Evolutionary conservation across 2,113 vertebrate species (phyloP).

Genomic region (Oenanthe oenanthe): DNA sequence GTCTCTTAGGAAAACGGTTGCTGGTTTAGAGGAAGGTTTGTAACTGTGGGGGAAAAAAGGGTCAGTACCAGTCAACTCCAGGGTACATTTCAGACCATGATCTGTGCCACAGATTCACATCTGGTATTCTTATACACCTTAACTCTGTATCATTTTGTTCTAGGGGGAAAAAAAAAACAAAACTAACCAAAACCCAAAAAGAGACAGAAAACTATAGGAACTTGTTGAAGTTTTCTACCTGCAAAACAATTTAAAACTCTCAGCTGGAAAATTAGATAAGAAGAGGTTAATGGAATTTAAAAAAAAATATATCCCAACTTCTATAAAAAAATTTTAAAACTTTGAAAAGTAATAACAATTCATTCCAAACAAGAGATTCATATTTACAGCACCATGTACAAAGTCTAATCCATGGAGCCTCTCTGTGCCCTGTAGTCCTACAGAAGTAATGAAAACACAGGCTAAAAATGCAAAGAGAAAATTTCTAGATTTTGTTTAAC

Average conservation of each 20-base stretch:
- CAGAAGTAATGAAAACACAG: background rate
- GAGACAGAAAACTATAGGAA: background rate
- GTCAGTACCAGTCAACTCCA: background rate
- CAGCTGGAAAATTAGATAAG: background rate
- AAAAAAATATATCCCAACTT: background rate
- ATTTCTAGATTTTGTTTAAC: conserved; percentile 21
- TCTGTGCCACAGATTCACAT: background rate
- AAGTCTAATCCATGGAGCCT: background rate
- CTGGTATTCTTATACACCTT: background rate
- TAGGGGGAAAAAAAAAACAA: background rate
- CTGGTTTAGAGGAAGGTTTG: background rate
- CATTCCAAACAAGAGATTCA: background rate
- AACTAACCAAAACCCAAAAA: background rate
- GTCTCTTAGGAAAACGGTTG: background rate
- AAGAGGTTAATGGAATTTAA: background rate
- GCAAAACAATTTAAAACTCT: background rate
- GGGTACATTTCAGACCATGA: background rate
- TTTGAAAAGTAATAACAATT: background rate
- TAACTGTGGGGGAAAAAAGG: background rate
- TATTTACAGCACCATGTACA: background rate
- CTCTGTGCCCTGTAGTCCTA: background rate
- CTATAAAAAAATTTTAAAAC: background rate
- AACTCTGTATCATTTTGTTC: background rate
- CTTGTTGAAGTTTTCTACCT: background rate
- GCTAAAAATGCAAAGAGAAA: background rate